Evolutionary conservation across 2,888 invertebrate genomes (phyloP).

Genomic region (Diabrotica balteata): DNA sequence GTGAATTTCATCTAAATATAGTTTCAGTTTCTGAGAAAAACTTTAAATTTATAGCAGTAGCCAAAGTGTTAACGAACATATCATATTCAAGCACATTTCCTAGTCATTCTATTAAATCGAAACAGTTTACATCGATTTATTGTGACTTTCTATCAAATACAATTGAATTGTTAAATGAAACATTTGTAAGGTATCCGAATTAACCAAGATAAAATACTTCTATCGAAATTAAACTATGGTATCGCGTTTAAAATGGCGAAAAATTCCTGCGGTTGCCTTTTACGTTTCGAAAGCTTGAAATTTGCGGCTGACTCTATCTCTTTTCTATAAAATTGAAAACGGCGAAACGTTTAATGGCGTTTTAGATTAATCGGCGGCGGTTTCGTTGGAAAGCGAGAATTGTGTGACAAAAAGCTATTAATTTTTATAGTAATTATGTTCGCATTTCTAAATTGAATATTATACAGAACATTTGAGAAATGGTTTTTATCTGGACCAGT

Average conservation of each 20-base stretch:
- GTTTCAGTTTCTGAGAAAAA: too few relatives aligned
- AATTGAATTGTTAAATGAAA: neutral
- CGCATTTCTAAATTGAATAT: neutral
- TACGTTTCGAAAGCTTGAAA: conserved; percentile 5
- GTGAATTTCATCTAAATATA: too few relatives aligned
- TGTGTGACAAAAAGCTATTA: neutral
- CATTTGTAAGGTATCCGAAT: neutral
- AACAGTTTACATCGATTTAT: too few relatives aligned
- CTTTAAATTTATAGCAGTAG: too few relatives aligned
- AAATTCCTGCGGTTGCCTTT: neutral
- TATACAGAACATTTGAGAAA: too few relatives aligned
- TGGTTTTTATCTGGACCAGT: too few relatives aligned
- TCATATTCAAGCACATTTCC: too few relatives aligned
- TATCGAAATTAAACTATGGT: neutral
- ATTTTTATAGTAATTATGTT: neutral
- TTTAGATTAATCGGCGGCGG: neutral
- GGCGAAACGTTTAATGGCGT: neutral
- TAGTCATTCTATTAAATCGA: too few relatives aligned
- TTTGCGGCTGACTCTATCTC: conserved; percentile 9
- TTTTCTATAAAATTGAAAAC: conserved; percentile 10
- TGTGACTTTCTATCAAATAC: neutral
- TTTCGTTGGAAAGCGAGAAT: neutral
- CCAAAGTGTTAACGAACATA: too few relatives aligned
- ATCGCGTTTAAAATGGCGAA: conserved; percentile 9
- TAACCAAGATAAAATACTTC: neutral